Base-by-base conservation (phyloP, 2,797 vertebrate genomes). In the Siniperca undulata region DNA sequence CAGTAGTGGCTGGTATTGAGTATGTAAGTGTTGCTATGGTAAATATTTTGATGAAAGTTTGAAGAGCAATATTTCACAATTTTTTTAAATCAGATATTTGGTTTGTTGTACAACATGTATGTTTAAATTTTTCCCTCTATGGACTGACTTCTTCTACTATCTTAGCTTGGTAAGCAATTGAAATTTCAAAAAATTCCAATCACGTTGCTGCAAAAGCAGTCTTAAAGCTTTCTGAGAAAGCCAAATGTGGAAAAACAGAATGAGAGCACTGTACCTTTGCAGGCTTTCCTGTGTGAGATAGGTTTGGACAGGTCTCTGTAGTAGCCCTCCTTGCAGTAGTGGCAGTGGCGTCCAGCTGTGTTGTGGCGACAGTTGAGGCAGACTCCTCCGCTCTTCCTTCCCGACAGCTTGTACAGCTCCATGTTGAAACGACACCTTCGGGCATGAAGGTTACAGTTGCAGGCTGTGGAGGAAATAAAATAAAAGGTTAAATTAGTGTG, bases 291-390 rank as follows among this genome's bases (percentile, higher is more conserved):
- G 94, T 99, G 97, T 8, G 97, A 97, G 95, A 99, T 98, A 76
- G 97, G 93, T 89, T 98, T 99, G 89, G 96, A 97, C 96, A 98
- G 96, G 94, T 99, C 98, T 0, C 98, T 89, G 95, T 98, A 99
- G 96, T 97, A 99, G 86, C 98, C 98, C 93, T 99, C 98, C 91
- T 97, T 98, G 95, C 98, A 99, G 96, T 99, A 99, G 93, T 99
- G 98, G 92, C 98, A 99, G 93, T 99, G 98, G 30, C 98, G 95
- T 0, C 98, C 98, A 0, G 98, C 98, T 0, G 98, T 99, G 95
- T 99, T 99, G 95, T 99, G 98, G 80, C 98, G 96, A 90, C 98
- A 99, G 93, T 98, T 99, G 82, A 98, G 96, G 90, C 98, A 99
- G 70, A 99, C 98, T 0, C 98, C 98, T 2, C 98, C 98, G 0